Base-by-base conservation (phyloP, 2,113 vertebrate species). In the Petroica traversi region DNA sequence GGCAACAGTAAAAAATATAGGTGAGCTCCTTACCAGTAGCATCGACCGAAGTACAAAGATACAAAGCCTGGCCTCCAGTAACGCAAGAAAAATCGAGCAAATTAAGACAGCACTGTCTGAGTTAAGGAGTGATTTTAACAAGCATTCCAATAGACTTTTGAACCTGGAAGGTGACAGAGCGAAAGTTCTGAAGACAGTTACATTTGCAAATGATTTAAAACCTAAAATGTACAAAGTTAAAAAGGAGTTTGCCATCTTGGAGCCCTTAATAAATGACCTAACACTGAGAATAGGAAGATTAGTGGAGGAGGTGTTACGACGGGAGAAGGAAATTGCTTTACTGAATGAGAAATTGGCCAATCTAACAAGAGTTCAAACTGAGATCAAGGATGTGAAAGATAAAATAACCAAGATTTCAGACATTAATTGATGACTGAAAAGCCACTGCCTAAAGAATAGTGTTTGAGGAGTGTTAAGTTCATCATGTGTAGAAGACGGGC, bases 161-260 rank as follows among this genome's bases (percentile, higher is more conserved):
- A 97, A 97, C 85, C 97, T 99, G 9, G 99, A 99, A 97, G 97
- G 98, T 57, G 97, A 98, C 79, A 98, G 99, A 85, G 98, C 98
- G 12, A 99, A 99, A 82, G 85, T 99, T 87, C 92, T 99, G 40
- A 98, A 98, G 79, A 98, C 99, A 0, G 97, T 99, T 78, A 98
- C 97, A 19, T 99, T 99, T 86, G 99, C 99, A 75, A 97, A 98
- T 29, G 99, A 99, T 92, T 98, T 99, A 29, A 99, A 99, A 93
- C 99, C 99, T 38, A 99, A 99, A 78, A 97, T 99, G 6, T 97
- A 98, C 38, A 96, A 98, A 55, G 97, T 99, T 36, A 98, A 97
- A 88, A 98, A 98, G 71, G 99, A 99, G 94, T 99, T 99, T 18
- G 96, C 97, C 20, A 94, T 88, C 22, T 96, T 99, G 33, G 98